phyloP scores from a whole-genome alignment of 2,113 vertebrate genomes.

The Zosterops borbonicus region DNA sequence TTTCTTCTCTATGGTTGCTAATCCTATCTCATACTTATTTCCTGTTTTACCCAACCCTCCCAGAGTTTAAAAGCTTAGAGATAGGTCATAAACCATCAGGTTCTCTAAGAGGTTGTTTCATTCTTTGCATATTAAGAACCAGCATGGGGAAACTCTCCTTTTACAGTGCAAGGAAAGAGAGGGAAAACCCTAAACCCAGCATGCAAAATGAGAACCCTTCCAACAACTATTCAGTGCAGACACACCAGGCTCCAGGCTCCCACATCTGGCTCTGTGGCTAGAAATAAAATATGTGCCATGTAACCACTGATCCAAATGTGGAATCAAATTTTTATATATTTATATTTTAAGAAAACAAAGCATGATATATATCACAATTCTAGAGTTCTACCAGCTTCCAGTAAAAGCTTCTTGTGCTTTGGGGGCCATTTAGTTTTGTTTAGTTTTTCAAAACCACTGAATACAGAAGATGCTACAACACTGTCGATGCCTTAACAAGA shows the following conservation, averaged over 20 bases:
- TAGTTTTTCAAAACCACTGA: neutral
- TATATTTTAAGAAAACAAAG: neutral
- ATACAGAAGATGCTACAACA: neutral
- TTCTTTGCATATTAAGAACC: neutral
- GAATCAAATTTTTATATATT: neutral
- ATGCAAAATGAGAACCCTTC: neutral
- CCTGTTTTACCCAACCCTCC: neutral
- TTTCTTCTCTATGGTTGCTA: neutral
- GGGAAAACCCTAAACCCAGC: neutral
- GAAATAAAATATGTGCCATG: neutral
- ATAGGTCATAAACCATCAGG: neutral
- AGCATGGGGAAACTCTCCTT: neutral
- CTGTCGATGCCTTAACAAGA: neutral
- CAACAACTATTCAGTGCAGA: neutral
- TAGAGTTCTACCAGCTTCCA: neutral
- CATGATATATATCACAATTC: rapidly evolving
- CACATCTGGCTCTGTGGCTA: neutral
- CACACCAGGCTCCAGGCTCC: neutral
- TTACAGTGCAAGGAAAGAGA: neutral
- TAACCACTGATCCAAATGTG: neutral
- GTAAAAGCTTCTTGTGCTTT: neutral
- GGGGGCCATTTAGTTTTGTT: neutral
- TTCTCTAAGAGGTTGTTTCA: neutral
- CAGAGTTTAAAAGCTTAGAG: neutral
- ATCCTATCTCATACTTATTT: neutral